These are phyloP conservation scores for Leptinotarsa juncta DNA, from an alignment of 2,888 invertebrate species.

Conservation along the genomic window DNA sequence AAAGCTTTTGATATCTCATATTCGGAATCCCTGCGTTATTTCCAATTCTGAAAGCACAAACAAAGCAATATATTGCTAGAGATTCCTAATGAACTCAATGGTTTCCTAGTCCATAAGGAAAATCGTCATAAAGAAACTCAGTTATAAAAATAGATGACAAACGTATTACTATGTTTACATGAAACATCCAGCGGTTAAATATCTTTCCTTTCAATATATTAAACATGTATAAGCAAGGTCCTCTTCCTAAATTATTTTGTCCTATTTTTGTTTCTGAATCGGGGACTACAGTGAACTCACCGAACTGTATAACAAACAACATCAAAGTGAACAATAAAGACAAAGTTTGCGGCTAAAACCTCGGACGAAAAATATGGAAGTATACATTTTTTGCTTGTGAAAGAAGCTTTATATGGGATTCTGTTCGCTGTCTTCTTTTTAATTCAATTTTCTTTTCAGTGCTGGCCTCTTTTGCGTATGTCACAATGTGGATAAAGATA, in stretches of 20 bases:
- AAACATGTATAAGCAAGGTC: slow-evolving; percentile 25
- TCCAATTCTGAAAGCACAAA: neutral
- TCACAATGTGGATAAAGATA: neutral
- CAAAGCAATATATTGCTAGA: neutral
- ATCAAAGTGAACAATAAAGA: slow-evolving; percentile 45
- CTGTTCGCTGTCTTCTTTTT: slow-evolving; percentile 35
- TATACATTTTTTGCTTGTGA: slow-evolving; percentile 36
- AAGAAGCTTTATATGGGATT: slow-evolving; percentile 31
- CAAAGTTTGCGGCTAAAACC: slow-evolving; percentile 44
- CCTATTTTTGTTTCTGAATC: slow-evolving; percentile 29
- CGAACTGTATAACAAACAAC: slow-evolving; percentile 42
- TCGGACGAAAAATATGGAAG: slow-evolving; percentile 42
- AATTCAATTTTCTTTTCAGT: slow-evolving; percentile 36
- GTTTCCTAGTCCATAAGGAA: slow-evolving; percentile 3
- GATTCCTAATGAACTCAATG: neutral
- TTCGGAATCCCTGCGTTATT: neutral
- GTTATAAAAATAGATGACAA: slow-evolving; percentile 9
- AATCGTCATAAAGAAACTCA: slow-evolving; percentile 1
- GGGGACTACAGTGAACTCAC: slow-evolving; percentile 32
- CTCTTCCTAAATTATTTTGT: slow-evolving; percentile 31
- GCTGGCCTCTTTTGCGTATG: slow-evolving; percentile 22
- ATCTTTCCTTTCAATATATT: slow-evolving; percentile 18
- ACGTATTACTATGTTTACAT: slow-evolving; percentile 16
- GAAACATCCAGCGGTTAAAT: slow-evolving; percentile 3
- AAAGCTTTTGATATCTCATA: too few species aligned